Evolutionary conservation across 2,113 vertebrate genomes (phyloP).

Genomic region (Pica pica): DNA sequence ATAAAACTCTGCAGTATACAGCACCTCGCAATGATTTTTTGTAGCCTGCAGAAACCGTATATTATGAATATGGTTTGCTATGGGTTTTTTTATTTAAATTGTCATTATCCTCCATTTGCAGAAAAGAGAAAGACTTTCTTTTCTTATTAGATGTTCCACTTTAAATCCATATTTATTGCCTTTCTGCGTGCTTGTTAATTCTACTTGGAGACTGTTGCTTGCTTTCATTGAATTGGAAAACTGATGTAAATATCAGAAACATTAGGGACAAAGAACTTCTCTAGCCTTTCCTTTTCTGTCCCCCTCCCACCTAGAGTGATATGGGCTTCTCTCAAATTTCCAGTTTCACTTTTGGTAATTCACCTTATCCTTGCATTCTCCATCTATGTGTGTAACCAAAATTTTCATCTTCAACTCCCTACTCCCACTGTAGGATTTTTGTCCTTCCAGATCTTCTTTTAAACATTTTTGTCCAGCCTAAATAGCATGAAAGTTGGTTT

Average conservation of each 20-base stretch:
- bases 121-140: slow-evolving; percentile 12
- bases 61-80: slow-evolving; percentile 48
- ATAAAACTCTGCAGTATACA: slow-evolving; percentile 48
- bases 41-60: slow-evolving; percentile 21
- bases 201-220: not conserved
- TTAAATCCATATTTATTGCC: slow-evolving; percentile 17
- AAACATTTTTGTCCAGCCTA: not conserved
- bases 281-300: not conserved
- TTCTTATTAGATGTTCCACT: not conserved
- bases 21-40: slow-evolving; percentile 53
- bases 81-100: slow-evolving; percentile 44
- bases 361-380: not conserved
- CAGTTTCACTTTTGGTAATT: not conserved
- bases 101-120: slow-evolving; percentile 11
- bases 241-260: not conserved
- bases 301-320: not conserved
- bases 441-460: not conserved
- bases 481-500: not conserved
- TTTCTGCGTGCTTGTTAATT: slow-evolving; percentile 10
- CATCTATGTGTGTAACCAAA: not conserved
- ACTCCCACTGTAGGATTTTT: not conserved
- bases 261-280: not conserved
- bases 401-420: not conserved
- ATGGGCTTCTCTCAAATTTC: not conserved
- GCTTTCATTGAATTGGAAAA: not conserved